Percentiles rank a stretch among this genome's conserved stretches.
Conservation (phyloP, 2,113 vertebrate genomes). For the Archocentrus centrarchus region DNA sequence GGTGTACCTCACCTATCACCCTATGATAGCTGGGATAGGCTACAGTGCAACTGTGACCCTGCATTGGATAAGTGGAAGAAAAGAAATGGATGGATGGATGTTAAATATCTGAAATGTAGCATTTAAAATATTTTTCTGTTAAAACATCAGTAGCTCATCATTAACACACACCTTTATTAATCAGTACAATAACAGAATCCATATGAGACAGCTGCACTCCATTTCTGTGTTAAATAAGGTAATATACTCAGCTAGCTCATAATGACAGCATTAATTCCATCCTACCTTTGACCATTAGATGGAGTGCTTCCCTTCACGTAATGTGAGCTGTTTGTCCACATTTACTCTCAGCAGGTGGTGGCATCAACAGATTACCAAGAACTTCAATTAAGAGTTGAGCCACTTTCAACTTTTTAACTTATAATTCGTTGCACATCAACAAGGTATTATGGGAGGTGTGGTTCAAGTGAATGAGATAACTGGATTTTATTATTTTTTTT, state of each 20-base stretch:
- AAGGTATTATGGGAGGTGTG: neutral
- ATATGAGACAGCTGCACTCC: neutral
- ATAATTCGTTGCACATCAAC: no score
- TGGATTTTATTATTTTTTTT: no score
- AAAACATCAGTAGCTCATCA: neutral
- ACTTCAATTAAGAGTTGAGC: neutral
- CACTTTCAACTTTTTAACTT: no score
- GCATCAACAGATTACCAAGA: neutral
- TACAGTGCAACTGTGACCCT: neutral
- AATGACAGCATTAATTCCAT: neutral
- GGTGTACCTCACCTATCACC: rapidly evolving
- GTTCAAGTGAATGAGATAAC: neutral
- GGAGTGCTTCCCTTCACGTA: slow-evolving; percentile 11
- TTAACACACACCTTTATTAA: neutral
- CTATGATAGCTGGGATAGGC: neutral
- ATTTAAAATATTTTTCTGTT: neutral
- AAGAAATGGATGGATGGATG: neutral
- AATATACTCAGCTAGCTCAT: neutral
- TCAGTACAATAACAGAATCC: rapidly evolving
- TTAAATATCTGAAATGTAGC: neutral
- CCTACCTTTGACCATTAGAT: slow-evolving; percentile 36
- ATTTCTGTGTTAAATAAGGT: neutral
- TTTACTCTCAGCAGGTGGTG: neutral
- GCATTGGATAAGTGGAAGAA: neutral
- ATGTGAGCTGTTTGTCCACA: neutral